phyloP scores from a whole-genome alignment of 2,888 invertebrate genomes.

The Dicyrtomina minuta region DNA sequence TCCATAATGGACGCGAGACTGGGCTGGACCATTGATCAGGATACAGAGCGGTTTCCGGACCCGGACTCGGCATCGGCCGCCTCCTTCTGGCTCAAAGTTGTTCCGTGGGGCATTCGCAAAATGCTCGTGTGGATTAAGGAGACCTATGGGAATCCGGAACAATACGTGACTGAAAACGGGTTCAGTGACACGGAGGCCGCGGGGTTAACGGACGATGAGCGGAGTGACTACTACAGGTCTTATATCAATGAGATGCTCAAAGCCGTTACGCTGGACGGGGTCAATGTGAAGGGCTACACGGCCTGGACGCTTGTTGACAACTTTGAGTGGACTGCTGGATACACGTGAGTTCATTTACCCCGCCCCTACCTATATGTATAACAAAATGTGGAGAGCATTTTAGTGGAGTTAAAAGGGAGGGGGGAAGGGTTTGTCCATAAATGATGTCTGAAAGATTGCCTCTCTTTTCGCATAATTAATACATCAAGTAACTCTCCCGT shows the following conservation, averaged over 20 bases:
- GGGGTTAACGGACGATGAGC: conserved; percentile 37
- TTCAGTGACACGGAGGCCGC: conserved; percentile 38
- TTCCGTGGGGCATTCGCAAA: conserved; percentile 65
- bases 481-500: too few species aligned
- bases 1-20: conserved; percentile 22
- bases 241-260: conserved; percentile 50
- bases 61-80: conserved; percentile 39
- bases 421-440: too few species aligned
- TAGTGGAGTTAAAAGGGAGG: too few species aligned
- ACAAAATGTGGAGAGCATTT: too few species aligned
- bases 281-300: conserved; percentile 46
- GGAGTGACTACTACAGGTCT: conserved; percentile 37
- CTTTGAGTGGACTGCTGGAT: conserved; percentile 34
- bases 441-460: too few species aligned
- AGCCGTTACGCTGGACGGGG: conserved; percentile 41
- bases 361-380: too few species aligned
- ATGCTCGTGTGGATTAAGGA: conserved; percentile 63
- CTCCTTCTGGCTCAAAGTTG: conserved; percentile 52
- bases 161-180: conserved; percentile 59
- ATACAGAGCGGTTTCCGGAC: conserved; percentile 36
- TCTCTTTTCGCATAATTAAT: too few species aligned
- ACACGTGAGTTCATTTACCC: neutral
- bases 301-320: conserved; percentile 51
- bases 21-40: conserved; percentile 42
- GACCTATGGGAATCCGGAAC: conserved; percentile 63